Conservation (phyloP, 2,797 vertebrate species). For the Rhinoraja longicauda region DNA sequence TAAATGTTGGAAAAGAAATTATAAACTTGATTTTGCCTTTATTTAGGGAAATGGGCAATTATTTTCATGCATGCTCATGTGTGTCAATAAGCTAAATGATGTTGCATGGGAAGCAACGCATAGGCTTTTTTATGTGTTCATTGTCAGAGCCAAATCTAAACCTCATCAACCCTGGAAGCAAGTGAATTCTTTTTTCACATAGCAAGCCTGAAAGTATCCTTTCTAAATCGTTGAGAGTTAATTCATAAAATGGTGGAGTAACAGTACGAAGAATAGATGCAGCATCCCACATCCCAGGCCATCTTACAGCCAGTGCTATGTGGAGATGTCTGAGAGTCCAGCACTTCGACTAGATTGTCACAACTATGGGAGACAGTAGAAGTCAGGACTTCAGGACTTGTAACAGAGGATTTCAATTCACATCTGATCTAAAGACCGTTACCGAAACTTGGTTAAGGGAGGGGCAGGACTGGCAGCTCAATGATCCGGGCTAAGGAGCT, state of each 20-base stretch:
- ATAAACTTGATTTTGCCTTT: background rate
- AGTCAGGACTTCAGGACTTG: background rate
- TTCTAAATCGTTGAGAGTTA: background rate
- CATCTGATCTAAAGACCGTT: no score
- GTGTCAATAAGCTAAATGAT: background rate
- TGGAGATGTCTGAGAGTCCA: background rate
- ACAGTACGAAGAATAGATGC: background rate
- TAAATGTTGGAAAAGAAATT: background rate
- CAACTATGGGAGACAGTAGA: background rate
- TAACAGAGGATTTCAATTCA: background rate
- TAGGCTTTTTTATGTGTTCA: background rate
- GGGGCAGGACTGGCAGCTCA: no score
- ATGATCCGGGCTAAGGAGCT: no score
- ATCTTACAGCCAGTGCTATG: background rate
- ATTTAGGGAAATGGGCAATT: background rate
- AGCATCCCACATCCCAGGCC: background rate
- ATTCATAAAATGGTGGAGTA: background rate
- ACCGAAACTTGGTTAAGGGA: no score
- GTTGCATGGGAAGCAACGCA: background rate
- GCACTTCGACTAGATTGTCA: background rate
- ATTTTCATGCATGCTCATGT: background rate
- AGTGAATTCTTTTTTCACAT: background rate
- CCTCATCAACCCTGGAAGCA: background rate
- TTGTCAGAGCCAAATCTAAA: background rate
- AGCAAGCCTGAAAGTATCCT: background rate